Conservation (phyloP, 2,888 invertebrate species). For the Epirrhoe tristata region DNA sequence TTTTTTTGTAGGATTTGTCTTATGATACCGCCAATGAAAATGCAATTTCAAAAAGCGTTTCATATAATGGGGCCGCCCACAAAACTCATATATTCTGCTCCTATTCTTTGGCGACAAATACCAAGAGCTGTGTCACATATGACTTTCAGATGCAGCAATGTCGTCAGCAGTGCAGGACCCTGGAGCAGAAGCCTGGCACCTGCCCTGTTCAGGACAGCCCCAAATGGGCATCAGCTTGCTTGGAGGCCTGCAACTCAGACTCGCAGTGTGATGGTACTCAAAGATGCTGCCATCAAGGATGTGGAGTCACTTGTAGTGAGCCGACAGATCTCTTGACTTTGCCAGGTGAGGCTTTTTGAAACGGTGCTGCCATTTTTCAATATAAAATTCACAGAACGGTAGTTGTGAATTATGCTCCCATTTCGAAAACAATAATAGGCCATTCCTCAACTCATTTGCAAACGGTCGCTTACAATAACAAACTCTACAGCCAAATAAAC, state of each 20-base stretch:
- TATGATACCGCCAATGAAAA: no score
- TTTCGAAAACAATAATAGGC: slow-evolving; percentile 2
- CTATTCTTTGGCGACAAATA: neutral
- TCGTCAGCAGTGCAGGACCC: slow-evolving; percentile 82
- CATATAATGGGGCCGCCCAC: no score
- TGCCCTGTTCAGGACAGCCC: slow-evolving; percentile 72
- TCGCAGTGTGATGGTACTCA: slow-evolving; percentile 88
- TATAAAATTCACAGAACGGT: neutral
- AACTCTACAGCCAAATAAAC: slow-evolving; percentile 9
- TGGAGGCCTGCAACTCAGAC: slow-evolving; percentile 87
- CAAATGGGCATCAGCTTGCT: slow-evolving; percentile 86
- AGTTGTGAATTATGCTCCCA: neutral
- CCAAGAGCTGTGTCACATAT: no score
- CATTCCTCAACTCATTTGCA: neutral
- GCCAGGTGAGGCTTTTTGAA: slow-evolving; percentile 75
- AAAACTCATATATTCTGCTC: no score
- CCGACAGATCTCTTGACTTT: slow-evolving; percentile 85
- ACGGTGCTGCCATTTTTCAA: no score
- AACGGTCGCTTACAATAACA: slow-evolving; percentile 7
- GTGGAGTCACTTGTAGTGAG: slow-evolving; percentile 89
- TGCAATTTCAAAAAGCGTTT: no score
- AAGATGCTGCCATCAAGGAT: slow-evolving; percentile 89
- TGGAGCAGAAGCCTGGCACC: slow-evolving; percentile 78
- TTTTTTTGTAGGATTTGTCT: no score
- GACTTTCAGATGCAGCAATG: slow-evolving; percentile 73